Evolutionary conservation across 2,113 vertebrate genomes (phyloP), one percentile per base, ranked within the genome.

Genomic region (Malurus elegans): DNA sequence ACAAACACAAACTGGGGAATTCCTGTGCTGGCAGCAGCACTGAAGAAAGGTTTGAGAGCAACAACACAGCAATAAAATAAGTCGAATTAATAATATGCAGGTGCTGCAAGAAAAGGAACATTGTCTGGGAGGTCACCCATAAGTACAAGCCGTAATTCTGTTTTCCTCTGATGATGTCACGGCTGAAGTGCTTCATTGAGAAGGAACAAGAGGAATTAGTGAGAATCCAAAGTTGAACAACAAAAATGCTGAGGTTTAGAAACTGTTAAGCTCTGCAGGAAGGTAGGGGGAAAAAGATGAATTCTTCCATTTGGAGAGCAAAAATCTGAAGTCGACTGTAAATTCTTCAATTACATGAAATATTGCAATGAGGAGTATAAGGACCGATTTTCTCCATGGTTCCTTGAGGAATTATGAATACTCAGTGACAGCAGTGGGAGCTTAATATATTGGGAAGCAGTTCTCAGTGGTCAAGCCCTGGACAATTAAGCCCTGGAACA

Each of bases 51-150:
- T 64, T 94, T 74, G 75, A 44, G 90, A 90, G 34, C 66, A 88
- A 62, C 10, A 72, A 51, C 32, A 90, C 6, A 64, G 69, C 47
- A 86, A 31, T 56, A 91, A 94, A 86, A 74, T 71, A 84, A 95
- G 56, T 88, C 56, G 78, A 60, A 80, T 78, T 78, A 91, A 88
- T 80, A 76, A 84, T 64, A 88, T 40, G 53, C 83, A 92, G 90
- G 71, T 84, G 48, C 28, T 91, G 51, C 38, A 88, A 84, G 79
- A 71, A 86, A 74, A 80, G 15, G 13, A 60, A 83, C 45, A 53
- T 58, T 79, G 79, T 62, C 71, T 75, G 40, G 53, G 66, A 82
- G n/a, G 31, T 82, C 65, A 82, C 28, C 26, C 47, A 9, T 10
- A 64, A 79, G 62, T 56, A 64, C n/a, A 51, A 75, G 29, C 53